These are phyloP conservation scores for Lasioglossum leucozonium DNA, from an alignment of 2,888 invertebrate genomes.

Conservation along the genomic window DNA sequence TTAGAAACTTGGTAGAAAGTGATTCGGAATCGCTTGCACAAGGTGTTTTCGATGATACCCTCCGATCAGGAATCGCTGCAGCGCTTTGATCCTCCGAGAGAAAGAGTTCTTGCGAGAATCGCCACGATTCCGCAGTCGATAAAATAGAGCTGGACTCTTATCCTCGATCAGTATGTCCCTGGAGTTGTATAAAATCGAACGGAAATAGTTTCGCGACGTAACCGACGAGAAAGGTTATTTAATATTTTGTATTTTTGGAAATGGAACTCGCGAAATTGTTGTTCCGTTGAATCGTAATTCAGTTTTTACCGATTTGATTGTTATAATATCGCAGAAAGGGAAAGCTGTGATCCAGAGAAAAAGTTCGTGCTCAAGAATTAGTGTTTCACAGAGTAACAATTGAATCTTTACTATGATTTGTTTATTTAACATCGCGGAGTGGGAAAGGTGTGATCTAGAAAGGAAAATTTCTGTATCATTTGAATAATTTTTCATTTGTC, in stretches of 20 bases:
- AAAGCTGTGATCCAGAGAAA: background rate
- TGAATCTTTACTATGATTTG: background rate
- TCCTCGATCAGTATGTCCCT: background rate
- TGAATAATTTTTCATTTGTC: background rate
- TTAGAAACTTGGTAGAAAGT: slow-evolving; percentile 48
- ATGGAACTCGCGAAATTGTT: background rate
- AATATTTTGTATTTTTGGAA: background rate
- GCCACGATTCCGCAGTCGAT: background rate
- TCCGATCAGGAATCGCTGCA: background rate
- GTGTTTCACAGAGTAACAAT: background rate
- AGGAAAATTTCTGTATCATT: background rate
- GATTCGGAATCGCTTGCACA: slow-evolving; percentile 31
- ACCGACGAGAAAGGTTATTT: background rate
- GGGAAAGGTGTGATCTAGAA: background rate
- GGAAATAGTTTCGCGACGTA: background rate
- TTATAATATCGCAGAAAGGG: background rate
- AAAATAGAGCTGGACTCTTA: background rate
- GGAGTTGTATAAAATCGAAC: background rate
- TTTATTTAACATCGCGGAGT: background rate
- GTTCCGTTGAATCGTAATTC: background rate
- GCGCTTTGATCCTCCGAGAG: background rate
- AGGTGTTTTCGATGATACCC: background rate
- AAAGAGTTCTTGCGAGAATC: background rate
- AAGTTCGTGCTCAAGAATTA: background rate
- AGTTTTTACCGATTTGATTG: background rate